A percentile compares a stretch with the other conserved stretches of the same genome.
phyloP scores from a whole-genome alignment of 2,888 invertebrate species.

The Cephus spinipes region DNA sequence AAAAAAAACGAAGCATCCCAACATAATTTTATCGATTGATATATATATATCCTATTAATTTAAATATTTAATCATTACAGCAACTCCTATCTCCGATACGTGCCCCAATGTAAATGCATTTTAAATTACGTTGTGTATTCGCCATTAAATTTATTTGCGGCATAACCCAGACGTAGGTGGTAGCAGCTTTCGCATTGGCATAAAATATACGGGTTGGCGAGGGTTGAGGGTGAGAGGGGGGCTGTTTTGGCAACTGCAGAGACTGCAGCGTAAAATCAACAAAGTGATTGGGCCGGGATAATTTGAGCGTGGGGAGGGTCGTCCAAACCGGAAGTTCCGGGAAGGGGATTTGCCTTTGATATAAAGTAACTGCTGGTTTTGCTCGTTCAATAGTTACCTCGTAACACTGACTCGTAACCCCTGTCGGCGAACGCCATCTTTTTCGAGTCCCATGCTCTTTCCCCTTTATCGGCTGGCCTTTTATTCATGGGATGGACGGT shows the following conservation, averaged over 20 bases:
- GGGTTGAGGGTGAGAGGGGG: background rate
- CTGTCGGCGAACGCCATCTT: background rate
- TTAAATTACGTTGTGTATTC: background rate
- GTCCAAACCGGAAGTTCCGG: background rate
- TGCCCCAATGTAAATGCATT: background rate
- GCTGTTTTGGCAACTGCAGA: conserved; percentile 7
- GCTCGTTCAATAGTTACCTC: background rate
- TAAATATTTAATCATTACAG: no score
- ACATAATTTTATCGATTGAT: no score
- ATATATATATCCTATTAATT: no score
- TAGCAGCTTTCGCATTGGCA: background rate
- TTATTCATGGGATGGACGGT: background rate
- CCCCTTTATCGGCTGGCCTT: background rate
- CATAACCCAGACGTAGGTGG: background rate
- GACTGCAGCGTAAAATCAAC: background rate
- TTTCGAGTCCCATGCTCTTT: background rate
- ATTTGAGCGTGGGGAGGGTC: background rate
- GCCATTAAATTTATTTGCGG: background rate
- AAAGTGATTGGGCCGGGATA: background rate
- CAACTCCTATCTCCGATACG: background rate
- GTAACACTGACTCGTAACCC: background rate
- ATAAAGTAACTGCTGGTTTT: background rate
- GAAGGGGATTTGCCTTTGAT: background rate
- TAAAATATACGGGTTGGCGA: background rate
- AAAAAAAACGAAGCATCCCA: background rate